Percentiles rank a stretch among this genome's conserved stretches.
phyloP scores from a whole-genome alignment of 2,113 vertebrate species.

The Laterallus jamaicensis region DNA sequence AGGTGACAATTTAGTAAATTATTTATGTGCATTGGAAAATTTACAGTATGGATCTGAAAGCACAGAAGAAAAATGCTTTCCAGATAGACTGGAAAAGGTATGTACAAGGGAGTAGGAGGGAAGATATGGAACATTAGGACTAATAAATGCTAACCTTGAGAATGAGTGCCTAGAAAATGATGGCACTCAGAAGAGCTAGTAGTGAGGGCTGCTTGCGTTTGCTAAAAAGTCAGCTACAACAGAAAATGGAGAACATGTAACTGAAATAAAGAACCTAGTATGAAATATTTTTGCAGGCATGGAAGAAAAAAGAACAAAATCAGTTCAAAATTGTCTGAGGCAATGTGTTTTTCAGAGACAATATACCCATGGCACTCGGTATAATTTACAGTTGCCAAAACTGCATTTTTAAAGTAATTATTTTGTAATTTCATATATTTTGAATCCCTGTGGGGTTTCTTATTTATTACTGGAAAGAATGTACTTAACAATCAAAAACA shows the following conservation, averaged over 20 bases:
- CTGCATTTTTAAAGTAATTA: background rate
- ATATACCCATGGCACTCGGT: background rate
- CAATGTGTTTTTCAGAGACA: background rate
- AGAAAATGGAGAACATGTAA: background rate
- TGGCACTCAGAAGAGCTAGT: background rate
- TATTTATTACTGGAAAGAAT: background rate
- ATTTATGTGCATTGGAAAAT: background rate
- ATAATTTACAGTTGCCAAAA: background rate
- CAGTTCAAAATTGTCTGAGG: background rate
- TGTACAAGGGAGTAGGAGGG: background rate
- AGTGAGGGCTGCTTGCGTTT: background rate
- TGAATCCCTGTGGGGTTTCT: background rate
- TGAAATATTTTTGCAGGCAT: background rate
- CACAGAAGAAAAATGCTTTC: background rate
- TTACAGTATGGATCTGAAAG: background rate
- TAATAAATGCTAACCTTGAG: slow-evolving; percentile 14
- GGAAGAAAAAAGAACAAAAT: background rate
- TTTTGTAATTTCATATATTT: background rate
- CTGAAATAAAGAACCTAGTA: background rate
- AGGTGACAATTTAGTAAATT: background rate
- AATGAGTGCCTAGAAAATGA: background rate
- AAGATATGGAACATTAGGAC: background rate
- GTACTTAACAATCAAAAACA: background rate
- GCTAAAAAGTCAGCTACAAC: background rate
- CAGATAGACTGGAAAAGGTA: background rate